A percentile compares a stretch with the other conserved stretches of the same genome.
Evolutionary conservation across 2,113 vertebrate genomes (phyloP).

Genomic region (Spheniscus mendiculus): DNA sequence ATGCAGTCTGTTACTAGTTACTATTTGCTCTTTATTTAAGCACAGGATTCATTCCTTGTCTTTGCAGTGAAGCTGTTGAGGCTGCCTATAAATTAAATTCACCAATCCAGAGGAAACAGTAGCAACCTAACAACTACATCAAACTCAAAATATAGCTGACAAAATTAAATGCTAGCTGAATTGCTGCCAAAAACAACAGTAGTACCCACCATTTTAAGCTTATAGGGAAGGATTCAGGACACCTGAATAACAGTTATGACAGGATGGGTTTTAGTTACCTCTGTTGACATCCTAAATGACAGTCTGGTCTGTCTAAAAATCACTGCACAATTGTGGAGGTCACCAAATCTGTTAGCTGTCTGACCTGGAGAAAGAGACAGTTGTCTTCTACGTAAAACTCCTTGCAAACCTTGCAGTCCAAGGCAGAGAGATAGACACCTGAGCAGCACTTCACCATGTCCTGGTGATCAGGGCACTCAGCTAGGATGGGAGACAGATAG

Average conservation of each 20-base stretch:
- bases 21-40: neutral
- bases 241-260: neutral
- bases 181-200: neutral
- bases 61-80: neutral
- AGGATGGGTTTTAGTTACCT: neutral
- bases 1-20: neutral
- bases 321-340: neutral
- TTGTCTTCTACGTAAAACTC: neutral
- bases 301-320: neutral
- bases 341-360: neutral
- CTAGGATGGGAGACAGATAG: neutral
- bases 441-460: neutral
- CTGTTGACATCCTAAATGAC: neutral
- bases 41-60: neutral
- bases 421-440: neutral
- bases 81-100: neutral
- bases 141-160: neutral
- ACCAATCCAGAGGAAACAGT: neutral
- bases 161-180: neutral
- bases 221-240: neutral
- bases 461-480: neutral
- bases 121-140: neutral
- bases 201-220: neutral
- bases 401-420: neutral
- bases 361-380: neutral